Percentiles rank a stretch among this genome's conserved stretches.
phyloP scores from a whole-genome alignment of 2,797 vertebrate species.

The Ispidina lecontei region DNA sequence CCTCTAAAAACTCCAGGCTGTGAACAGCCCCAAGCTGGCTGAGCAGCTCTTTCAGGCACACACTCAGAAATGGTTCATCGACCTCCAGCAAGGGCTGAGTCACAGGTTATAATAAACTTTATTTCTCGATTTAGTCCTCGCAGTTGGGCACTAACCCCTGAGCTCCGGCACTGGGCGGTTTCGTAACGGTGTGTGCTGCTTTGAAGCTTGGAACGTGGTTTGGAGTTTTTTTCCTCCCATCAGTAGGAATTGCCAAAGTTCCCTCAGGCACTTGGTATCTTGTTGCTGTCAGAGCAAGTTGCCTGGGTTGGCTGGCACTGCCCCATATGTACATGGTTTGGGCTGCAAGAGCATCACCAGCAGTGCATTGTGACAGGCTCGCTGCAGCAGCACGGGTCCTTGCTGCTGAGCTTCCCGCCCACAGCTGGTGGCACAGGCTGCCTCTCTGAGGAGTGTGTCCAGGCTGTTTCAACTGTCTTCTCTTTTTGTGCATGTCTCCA shows the following conservation, averaged over 20 bases:
- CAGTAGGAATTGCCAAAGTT: background rate
- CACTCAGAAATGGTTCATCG: background rate
- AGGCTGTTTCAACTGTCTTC: background rate
- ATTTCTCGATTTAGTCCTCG: constrained; percentile 18
- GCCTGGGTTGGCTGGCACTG: background rate
- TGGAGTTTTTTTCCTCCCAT: background rate
- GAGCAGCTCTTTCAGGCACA: background rate
- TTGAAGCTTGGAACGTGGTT: background rate
- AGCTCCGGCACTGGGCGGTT: background rate
- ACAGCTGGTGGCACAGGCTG: background rate
- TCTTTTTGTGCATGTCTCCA: background rate
- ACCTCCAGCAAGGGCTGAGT: constrained; percentile 39
- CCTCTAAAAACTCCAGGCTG: constrained; percentile 19
- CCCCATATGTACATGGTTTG: rapidly evolving
- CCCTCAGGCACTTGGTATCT: background rate
- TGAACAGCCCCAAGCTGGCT: background rate
- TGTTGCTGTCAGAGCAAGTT: background rate
- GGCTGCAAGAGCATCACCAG: background rate
- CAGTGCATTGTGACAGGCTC: background rate
- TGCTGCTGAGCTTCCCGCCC: background rate
- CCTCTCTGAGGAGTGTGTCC: background rate
- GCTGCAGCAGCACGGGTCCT: background rate
- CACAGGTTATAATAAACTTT: constrained; percentile 55
- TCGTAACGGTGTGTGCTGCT: rapidly evolving
- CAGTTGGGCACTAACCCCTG: background rate